Evolutionary conservation across 2,113 vertebrate species (phyloP), one percentile per base, ranked within the genome.

Genomic region (Pagrus major): DNA sequence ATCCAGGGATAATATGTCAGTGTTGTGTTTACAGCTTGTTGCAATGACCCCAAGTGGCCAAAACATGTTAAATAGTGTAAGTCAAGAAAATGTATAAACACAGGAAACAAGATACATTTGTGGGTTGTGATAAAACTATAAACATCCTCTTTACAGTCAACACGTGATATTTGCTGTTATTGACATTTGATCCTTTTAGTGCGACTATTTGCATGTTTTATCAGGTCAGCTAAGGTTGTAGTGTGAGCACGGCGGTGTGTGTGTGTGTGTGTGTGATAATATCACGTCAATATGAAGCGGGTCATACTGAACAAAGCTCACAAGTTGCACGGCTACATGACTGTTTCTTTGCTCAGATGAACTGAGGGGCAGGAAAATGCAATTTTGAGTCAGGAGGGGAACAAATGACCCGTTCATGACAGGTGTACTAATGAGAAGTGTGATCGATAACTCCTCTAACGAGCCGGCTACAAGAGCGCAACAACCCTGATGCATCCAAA

Each of bases 391-490:
- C 47, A 59, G 55, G 20, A 39, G 59, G 31, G 35, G 71, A 71
- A 84, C 71, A 88, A 86, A 86, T 81, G 35, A 86, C 12, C 31
- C 0, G 21, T 7, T 35, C 44, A 25, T 74, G 76, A 80, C 44
- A 78, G 41, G 64, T 46, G 20, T 78, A 65, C 64, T 86, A 78
- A 91, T 90, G 76, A 89, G 78, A 61, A 51, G 65, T 58, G 64
- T 76, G 81, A 90, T 91, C 88, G 31, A 91, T 92, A n/a, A 83
- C 78, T 29, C 31, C 44, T 42, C 25, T 78, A 77, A 78, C 46
- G 39, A 91, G 68, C 74, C 59, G 47, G 52, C 63, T 68, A 63
- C 72, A 82, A 20, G 54, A 55, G 55, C 69, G 59, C 35, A 78
- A 78, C 74, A 74, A 33, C 29, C 14, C 41, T 37, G 52, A 77